Evolutionary conservation across 2,113 vertebrate genomes (phyloP).

Genomic region (Ramphastos sulfuratus): DNA sequence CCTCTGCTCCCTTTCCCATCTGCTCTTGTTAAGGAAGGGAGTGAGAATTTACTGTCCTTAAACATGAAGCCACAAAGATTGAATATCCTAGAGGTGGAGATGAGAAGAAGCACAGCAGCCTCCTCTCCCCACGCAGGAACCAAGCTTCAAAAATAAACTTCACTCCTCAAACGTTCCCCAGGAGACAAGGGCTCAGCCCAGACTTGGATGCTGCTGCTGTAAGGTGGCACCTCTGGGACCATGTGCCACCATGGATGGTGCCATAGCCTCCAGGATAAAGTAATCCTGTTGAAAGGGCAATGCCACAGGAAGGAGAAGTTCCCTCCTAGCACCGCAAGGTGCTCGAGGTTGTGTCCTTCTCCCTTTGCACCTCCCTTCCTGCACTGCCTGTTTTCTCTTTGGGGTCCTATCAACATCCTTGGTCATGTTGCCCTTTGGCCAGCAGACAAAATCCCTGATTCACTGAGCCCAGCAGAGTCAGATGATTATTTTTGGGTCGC

Average conservation of each 20-base stretch:
- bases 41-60: not conserved
- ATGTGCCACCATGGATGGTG: not conserved
- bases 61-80: not conserved
- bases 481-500: not conserved
- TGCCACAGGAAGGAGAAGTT: not conserved
- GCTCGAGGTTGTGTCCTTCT: not conserved
- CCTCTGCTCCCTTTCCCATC: not conserved
- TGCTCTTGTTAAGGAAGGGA: accelerated
- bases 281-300: not conserved
- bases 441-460: not conserved
- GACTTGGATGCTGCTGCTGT: not conserved
- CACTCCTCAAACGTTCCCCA: not conserved
- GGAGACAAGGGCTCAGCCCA: not conserved
- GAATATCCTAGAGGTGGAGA: not conserved
- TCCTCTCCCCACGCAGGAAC: accelerated
- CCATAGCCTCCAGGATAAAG: not conserved
- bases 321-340: not conserved
- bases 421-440: not conserved
- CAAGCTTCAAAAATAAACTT: not conserved
- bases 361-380: not conserved
- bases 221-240: not conserved
- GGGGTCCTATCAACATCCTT: not conserved
- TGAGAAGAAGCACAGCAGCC: not conserved
- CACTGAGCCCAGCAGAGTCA: not conserved
- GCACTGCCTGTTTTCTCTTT: not conserved